Percentiles rank a stretch among this genome's conserved stretches.
Evolutionary conservation across 1,140 invertebrate species (phyloP).

Genomic region (Thaumetopoea pityocampa): DNA sequence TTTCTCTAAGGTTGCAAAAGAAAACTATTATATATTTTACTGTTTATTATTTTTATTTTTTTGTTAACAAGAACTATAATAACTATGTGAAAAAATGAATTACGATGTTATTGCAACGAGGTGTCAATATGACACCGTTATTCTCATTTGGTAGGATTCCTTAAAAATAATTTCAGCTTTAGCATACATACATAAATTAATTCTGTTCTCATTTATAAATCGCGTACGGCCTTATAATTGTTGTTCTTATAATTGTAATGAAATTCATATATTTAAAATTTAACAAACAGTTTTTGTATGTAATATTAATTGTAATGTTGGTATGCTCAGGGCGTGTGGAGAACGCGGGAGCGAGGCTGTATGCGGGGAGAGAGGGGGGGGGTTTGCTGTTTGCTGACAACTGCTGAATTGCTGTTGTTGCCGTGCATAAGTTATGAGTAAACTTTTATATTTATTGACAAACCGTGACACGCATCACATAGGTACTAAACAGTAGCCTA

Average conservation of each 20-base stretch:
- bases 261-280: slow-evolving; percentile 7
- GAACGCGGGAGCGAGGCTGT: slow-evolving; percentile 54
- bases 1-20: too few relatives aligned
- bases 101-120: too few relatives aligned
- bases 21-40: too few relatives aligned
- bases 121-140: too few relatives aligned
- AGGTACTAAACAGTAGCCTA: too few relatives aligned
- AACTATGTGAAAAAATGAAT: too few relatives aligned
- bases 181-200: too few relatives aligned
- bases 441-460: slow-evolving; percentile 69
- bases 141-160: too few relatives aligned
- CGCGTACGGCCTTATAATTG: slow-evolving; percentile 12
- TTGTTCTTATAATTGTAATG: slow-evolving; percentile 4
- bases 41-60: too few relatives aligned
- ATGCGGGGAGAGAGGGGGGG: slow-evolving; percentile 61
- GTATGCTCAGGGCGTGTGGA: slow-evolving; percentile 71
- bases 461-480: slow-evolving; percentile 48
- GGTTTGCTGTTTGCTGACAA: slow-evolving; percentile 66
- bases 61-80: too few relatives aligned
- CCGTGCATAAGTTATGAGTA: slow-evolving; percentile 73
- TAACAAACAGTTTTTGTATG: slow-evolving; percentile 15
- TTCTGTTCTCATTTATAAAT: too few relatives aligned
- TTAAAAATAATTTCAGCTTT: too few relatives aligned
- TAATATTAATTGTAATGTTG: slow-evolving; percentile 62
- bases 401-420: slow-evolving; percentile 72